A percentile compares a stretch with the other conserved stretches of the same genome.
Conservation (phyloP, 2,113 vertebrate genomes). For the Rattus norvegicus region GRCr8 NC_086026.1:81068001-81068500, state of each 20-base stretch:
- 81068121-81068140: not conserved
- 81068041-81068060: not conserved
- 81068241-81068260: not conserved
- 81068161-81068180: not conserved
- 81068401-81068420: slow-evolving; percentile 10
- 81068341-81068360: slow-evolving; percentile 69
- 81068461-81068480: slow-evolving; percentile 55
- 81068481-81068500: not conserved
- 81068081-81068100: not conserved
- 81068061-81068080: not conserved
- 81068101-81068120: too few species aligned
- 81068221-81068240: not conserved
- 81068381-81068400: not conserved
- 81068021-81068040: not conserved
- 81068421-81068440: slow-evolving; percentile 31
- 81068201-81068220: not conserved
- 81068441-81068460: slow-evolving; percentile 53
- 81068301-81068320: slow-evolving; percentile 14
- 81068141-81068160: not conserved
- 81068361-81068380: slow-evolving; percentile 66
- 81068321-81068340: slow-evolving; percentile 51
- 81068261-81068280: not conserved
- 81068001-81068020: not conserved
- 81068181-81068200: not conserved
- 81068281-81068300: not conserved